Conservation (phyloP, 2,888 invertebrate genomes). For the Hypsopygia costalis region DNA sequence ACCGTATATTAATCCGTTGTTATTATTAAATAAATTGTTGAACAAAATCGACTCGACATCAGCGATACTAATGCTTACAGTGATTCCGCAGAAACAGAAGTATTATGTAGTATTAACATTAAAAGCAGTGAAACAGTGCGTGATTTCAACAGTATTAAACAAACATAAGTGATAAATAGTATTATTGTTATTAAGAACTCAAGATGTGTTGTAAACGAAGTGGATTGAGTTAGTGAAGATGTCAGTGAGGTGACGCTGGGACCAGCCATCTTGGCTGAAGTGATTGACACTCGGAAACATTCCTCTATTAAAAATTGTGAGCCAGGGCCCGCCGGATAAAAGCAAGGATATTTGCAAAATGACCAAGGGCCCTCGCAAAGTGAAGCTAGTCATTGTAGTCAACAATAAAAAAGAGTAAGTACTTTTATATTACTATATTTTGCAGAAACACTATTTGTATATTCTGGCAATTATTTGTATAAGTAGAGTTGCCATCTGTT, state of each 20-base stretch:
- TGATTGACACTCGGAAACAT: slow-evolving; percentile 59
- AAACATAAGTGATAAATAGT: slow-evolving; percentile 34
- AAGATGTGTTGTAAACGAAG: slow-evolving; percentile 46
- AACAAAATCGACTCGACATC: slow-evolving; percentile 37
- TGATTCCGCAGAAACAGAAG: slow-evolving; percentile 19
- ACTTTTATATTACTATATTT: slow-evolving; percentile 22
- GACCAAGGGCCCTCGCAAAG: slow-evolving; percentile 81
- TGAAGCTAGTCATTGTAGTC: slow-evolving; percentile 81
- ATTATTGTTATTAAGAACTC: background rate
- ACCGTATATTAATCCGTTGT: slow-evolving; percentile 34
- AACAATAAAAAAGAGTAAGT: slow-evolving; percentile 81
- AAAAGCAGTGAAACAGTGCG: slow-evolving; percentile 38
- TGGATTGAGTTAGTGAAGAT: slow-evolving; percentile 49
- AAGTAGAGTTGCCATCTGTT: too few relatives aligned
- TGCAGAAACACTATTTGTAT: slow-evolving; percentile 1
- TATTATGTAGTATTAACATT: slow-evolving; percentile 31
- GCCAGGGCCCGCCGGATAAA: slow-evolving; percentile 70
- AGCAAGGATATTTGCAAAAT: slow-evolving; percentile 76
- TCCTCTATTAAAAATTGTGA: slow-evolving; percentile 74
- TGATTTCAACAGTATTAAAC: slow-evolving; percentile 47
- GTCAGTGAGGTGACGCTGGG: slow-evolving; percentile 62
- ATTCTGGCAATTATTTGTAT: too few relatives aligned
- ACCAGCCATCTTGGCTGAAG: slow-evolving; percentile 53
- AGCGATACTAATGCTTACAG: slow-evolving; percentile 17
- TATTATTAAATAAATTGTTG: slow-evolving; percentile 22